Evolutionary conservation across 2,888 invertebrate genomes (phyloP).

Genomic region (Ryuthela nishihirai): DNA sequence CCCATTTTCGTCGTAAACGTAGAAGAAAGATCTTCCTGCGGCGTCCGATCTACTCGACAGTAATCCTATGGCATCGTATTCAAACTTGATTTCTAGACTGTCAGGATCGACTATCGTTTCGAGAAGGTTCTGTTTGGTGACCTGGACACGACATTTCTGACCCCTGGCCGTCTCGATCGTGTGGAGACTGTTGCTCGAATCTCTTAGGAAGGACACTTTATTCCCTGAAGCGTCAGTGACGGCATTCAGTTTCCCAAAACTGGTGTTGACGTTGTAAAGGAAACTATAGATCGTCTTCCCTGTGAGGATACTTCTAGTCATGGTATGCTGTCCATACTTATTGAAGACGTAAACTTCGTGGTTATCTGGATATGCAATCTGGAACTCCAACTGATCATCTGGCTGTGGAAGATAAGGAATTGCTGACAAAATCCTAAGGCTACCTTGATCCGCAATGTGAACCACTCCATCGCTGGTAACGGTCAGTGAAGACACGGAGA

Average conservation of each 20-base stretch:
- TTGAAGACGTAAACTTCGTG: conserved; percentile 94
- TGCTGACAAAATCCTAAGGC: conserved; percentile 48
- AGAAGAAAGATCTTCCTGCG: conserved; percentile 67
- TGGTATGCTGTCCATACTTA: conserved; percentile 89
- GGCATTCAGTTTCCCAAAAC: conserved; percentile 88
- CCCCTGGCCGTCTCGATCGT: conserved; percentile 65
- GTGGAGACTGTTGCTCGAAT: conserved; percentile 63
- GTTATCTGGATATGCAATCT: conserved; percentile 90
- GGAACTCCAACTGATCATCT: conserved; percentile 66
- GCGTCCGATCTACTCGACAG: conserved; percentile 68
- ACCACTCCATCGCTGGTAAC: conserved; percentile 92
- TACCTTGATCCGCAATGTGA: conserved; percentile 88
- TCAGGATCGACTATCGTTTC: conserved; percentile 87
- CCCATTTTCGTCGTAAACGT: conserved; percentile 93
- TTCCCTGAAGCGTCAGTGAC: conserved; percentile 86
- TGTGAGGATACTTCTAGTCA: conserved; percentile 91
- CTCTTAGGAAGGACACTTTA: conserved; percentile 53
- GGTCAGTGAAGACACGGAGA: conserved; percentile 85
- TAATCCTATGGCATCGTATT: conserved; percentile 78
- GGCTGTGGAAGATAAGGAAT: conserved; percentile 44
- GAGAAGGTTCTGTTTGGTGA: conserved; percentile 89
- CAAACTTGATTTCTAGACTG: conserved; percentile 89
- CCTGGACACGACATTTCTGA: conserved; percentile 80
- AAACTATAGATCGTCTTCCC: conserved; percentile 90
- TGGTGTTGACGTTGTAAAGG: conserved; percentile 93